Evolutionary conservation across 2,888 invertebrate genomes (phyloP).

Genomic region (Cacoxenus indagator): DNA sequence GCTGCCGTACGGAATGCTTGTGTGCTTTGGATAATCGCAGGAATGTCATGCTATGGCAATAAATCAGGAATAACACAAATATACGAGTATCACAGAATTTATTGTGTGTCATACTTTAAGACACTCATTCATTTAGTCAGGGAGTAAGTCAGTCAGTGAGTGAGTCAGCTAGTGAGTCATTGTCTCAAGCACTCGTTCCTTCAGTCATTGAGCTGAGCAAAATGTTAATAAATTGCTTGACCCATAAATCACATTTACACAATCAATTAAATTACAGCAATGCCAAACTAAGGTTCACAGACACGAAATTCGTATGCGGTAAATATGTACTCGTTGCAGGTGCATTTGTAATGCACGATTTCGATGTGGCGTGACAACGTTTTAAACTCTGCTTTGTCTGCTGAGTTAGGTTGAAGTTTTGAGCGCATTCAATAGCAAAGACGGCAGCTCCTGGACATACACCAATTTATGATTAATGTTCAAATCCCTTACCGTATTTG

Average conservation of each 20-base stretch:
- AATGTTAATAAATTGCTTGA: conserved; percentile 17
- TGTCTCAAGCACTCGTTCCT: background rate
- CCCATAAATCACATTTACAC: conserved; percentile 16
- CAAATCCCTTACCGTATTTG: background rate
- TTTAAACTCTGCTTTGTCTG: background rate
- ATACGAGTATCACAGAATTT: too few species aligned
- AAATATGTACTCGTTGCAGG: background rate
- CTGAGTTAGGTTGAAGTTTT: background rate
- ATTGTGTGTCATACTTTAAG: too few species aligned
- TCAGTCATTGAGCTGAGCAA: background rate
- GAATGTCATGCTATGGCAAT: too few species aligned
- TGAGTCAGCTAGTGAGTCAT: background rate
- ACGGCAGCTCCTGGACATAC: background rate
- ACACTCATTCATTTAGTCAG: too few species aligned
- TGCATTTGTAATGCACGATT: background rate
- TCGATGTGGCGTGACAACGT: background rate
- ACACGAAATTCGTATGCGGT: background rate
- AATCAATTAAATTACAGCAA: conserved; percentile 13
- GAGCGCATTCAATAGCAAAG: background rate
- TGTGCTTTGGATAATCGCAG: too few species aligned
- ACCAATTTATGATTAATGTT: background rate
- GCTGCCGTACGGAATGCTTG: too few species aligned
- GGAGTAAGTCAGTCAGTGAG: too few species aligned
- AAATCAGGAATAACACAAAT: too few species aligned
- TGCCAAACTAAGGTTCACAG: background rate